phyloP scores from a whole-genome alignment of 2,888 invertebrate species.

The Leucophora obtusa region DNA sequence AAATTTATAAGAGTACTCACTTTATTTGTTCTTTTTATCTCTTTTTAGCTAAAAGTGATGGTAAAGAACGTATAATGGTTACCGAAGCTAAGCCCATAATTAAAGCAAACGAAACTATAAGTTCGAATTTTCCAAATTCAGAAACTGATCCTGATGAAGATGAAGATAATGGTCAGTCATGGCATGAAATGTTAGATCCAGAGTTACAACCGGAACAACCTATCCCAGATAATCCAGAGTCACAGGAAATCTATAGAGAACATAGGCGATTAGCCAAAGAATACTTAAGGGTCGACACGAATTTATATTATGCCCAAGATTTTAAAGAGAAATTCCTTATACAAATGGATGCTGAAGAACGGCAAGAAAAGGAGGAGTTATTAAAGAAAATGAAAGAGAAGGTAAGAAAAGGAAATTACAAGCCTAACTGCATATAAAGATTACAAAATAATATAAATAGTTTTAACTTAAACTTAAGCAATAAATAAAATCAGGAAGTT shows the following conservation, averaged over 20 bases:
- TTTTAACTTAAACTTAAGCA: too few species aligned
- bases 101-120: conserved; percentile 55
- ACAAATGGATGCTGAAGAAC: conserved; percentile 74
- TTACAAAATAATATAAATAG: too few species aligned
- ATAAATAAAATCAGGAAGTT: too few species aligned
- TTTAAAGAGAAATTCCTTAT: conserved; percentile 87
- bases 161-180: conserved; percentile 78
- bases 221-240: conserved; percentile 86
- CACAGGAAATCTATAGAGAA: conserved; percentile 91
- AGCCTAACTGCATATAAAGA: too few species aligned
- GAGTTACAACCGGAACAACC: conserved; percentile 91
- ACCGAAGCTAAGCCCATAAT: conserved; percentile 77
- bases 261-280: conserved; percentile 93
- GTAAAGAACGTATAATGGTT: conserved; percentile 76
- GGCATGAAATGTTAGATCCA: conserved; percentile 88
- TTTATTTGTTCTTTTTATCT: conserved; percentile 14
- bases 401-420: conserved; percentile 66
- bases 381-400: conserved; percentile 77
- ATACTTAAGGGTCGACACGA: conserved; percentile 92
- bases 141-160: conserved; percentile 69
- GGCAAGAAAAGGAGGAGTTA: conserved; percentile 74
- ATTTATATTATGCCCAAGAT: conserved; percentile 88
- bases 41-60: conserved; percentile 77
- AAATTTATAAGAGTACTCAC: too few species aligned
- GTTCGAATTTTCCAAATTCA: conserved; percentile 54